These are phyloP conservation scores for Gambelia wislizenii DNA, from an alignment of 2,797 vertebrate genomes.

Conservation along the genomic window DNA sequence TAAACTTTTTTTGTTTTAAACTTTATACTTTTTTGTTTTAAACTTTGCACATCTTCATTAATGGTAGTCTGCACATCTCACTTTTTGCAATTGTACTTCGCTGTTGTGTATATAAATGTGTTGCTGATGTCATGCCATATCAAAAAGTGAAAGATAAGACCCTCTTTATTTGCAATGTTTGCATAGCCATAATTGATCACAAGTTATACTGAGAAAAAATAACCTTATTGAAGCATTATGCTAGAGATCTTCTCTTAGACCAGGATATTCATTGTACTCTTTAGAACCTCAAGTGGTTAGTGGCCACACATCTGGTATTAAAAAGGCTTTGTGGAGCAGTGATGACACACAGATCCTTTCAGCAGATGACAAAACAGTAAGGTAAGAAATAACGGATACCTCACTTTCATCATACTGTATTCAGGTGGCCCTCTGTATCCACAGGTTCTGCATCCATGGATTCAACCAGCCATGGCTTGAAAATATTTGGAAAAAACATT, in stretches of 20 bases:
- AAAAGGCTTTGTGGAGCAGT: conserved; percentile 97
- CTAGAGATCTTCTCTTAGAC: neutral
- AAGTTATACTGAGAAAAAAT: neutral
- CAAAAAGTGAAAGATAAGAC: neutral
- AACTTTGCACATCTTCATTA: neutral
- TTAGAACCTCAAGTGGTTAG: conserved; percentile 91
- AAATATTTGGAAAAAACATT: too few relatives aligned
- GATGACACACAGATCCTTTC: conserved; percentile 95
- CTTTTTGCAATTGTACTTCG: neutral
- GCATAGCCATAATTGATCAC: neutral
- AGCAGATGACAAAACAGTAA: conserved; percentile 96
- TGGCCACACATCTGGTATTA: conserved; percentile 95
- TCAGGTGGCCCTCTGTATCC: too few relatives aligned
- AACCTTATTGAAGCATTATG: neutral
- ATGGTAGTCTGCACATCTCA: neutral
- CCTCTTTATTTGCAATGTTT: neutral
- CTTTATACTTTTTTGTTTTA: neutral
- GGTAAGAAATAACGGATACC: conserved; percentile 79
- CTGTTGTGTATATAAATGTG: neutral
- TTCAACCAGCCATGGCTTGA: too few relatives aligned
- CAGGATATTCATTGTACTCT: conserved; percentile 53
- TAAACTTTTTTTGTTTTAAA: neutral
- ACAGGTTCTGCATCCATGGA: too few relatives aligned
- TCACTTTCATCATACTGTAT: neutral
- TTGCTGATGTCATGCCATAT: neutral